A percentile compares a stretch with the other conserved stretches of the same genome.
These are phyloP conservation scores for Melieria picta DNA, from an alignment of 2,888 invertebrate species.

Conservation along the genomic window DNA sequence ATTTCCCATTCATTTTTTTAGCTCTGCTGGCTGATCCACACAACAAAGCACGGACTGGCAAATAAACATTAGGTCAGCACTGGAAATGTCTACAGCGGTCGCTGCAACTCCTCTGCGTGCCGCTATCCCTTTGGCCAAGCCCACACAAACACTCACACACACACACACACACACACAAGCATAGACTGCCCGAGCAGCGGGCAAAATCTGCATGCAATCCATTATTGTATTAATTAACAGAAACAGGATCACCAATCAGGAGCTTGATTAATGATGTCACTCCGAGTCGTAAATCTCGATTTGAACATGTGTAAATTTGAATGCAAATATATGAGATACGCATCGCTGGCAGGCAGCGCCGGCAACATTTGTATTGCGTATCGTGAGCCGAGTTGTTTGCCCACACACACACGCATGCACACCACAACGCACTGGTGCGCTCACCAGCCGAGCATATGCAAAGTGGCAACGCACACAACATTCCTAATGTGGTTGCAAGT, in stretches of 20 bases:
- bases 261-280: slow-evolving; percentile 67
- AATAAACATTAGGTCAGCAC: not conserved
- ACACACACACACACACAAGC: not conserved
- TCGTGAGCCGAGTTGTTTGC: not conserved
- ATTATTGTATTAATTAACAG: slow-evolving; percentile 68
- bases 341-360: slow-evolving; percentile 30
- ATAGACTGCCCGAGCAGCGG: not conserved
- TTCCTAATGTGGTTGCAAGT: not conserved
- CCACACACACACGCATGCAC: not conserved
- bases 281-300: slow-evolving; percentile 66
- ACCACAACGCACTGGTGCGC: not conserved
- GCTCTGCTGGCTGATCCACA: slow-evolving; percentile 16
- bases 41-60: slow-evolving; percentile 5
- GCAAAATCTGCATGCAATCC: slow-evolving; percentile 52
- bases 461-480: not conserved
- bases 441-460: not conserved
- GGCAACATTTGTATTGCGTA: not conserved
- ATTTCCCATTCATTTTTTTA: slow-evolving; percentile 49
- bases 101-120: no score
- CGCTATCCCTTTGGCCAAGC: not conserved
- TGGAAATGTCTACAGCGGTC: no score
- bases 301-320: slow-evolving; percentile 62
- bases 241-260: slow-evolving; percentile 67
- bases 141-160: not conserved
- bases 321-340: slow-evolving; percentile 56